These are phyloP conservation scores for Epinotia nisella DNA, from an alignment of 2,888 invertebrate genomes.

Conservation along the genomic window DNA sequence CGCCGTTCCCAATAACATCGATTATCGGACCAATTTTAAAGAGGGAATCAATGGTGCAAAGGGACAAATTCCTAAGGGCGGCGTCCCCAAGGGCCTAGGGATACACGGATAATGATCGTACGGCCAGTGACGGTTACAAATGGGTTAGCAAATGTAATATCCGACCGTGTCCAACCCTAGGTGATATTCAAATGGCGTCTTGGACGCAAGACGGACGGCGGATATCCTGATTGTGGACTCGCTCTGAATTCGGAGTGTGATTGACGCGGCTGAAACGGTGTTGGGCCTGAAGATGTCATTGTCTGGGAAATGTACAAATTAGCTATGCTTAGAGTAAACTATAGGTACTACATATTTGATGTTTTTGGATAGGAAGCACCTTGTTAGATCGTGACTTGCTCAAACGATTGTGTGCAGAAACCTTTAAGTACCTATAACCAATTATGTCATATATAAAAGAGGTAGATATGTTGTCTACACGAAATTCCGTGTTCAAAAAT, in stretches of 20 bases:
- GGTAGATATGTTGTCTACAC: no score
- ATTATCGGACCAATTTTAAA: conserved; percentile 76
- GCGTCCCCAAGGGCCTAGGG: conserved; percentile 59
- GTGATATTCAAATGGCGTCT: conserved; percentile 73
- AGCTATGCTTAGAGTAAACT: neutral
- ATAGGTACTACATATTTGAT: neutral
- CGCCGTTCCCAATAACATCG: conserved; percentile 65
- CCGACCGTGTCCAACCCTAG: conserved; percentile 69
- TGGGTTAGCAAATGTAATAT: conserved; percentile 84
- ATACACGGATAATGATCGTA: conserved; percentile 81
- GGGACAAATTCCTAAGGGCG: conserved; percentile 70
- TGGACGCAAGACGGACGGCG: conserved; percentile 57
- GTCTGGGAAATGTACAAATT: neutral
- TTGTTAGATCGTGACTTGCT: no score
- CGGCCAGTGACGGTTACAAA: conserved; percentile 80
- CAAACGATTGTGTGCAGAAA: no score
- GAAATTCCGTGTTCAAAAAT: no score
- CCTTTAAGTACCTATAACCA: no score
- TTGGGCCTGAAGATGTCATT: neutral
- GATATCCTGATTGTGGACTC: conserved; percentile 63
- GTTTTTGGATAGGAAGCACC: neutral
- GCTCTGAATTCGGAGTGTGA: conserved; percentile 39
- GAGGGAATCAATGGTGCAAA: conserved; percentile 73
- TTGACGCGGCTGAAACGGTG: conserved; percentile 19
- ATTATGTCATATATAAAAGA: no score